Evolutionary conservation across 2,797 vertebrate genomes (phyloP), one percentile per base, ranked within the genome.

Genomic region (Lepilemur septentrionalis): DNA sequence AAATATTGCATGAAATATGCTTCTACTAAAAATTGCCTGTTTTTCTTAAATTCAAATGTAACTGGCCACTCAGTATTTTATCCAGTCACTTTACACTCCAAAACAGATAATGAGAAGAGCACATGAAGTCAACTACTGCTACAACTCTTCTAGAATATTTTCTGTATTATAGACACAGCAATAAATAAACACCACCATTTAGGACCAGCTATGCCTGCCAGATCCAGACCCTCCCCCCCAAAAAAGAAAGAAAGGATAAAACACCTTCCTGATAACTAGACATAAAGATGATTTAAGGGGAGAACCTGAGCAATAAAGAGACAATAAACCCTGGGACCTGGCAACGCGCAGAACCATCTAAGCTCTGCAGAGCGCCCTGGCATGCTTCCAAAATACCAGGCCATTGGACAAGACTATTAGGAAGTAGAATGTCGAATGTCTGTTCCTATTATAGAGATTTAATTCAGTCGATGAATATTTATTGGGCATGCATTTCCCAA

Each of bases 391-490:
- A 83, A 80, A 67, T 48, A 76, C 25, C 15, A 57, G 50, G 4
- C 57, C n/a, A 75, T 73, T 59, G 7, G 6, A 46, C 20, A 35
- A 81, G 35, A 91, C 35, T 70, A 48, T 80, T 91, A 85, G 15
- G n/a, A 86, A 94, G 25, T 15, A 93, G 67, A 43, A 86, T 20
- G 55, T 72, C 17, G 28, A 76, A 72, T 55, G 17, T 46, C 28
- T 83, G 48, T 85, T 83, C 69, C 76, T 85, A 38, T 79, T 80
- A 43, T 61, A 89, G 46, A 91, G 12, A 91, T 93, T 63, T 76
- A 92, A 43, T 96, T 84, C 10, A 25, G 30, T 52, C 75, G 65
- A 57, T 75, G 69, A 87, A 23, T 91, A 91, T 90, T 87, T 97
- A 59, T 73, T 73, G 43, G 9, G 1, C 13, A 75, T n/a, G 28